Percentiles rank a stretch among this genome's conserved stretches.
Conservation (phyloP, 1,140 invertebrate genomes). For the Drosophila melanica region DNA sequence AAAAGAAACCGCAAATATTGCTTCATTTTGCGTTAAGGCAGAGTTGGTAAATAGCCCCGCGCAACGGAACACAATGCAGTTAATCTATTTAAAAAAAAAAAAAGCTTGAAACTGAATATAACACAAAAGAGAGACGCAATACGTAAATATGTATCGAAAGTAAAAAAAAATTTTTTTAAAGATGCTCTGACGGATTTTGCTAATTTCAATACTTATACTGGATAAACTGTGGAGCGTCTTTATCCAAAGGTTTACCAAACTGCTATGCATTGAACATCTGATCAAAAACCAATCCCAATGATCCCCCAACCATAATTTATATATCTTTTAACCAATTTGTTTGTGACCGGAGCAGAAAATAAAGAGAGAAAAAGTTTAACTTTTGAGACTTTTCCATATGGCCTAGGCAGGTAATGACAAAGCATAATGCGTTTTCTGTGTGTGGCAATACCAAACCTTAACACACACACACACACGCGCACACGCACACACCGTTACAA, state of each 20-base stretch:
- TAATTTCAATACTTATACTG: conserved; percentile 44
- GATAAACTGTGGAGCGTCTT: conserved; percentile 21
- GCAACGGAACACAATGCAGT: conserved; percentile 30
- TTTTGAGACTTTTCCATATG: conserved; percentile 52
- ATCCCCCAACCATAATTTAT: conserved; percentile 56
- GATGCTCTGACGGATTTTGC: conserved; percentile 54
- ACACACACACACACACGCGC: conserved; percentile 26
- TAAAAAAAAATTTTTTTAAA: conserved; percentile 32
- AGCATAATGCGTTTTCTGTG: conserved; percentile 46
- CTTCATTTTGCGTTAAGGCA: conserved; percentile 25
- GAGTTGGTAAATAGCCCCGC: conserved; percentile 28
- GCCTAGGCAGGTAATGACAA: conserved; percentile 70
- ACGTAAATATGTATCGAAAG: conserved; percentile 31
- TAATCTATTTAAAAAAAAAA: conserved; percentile 4
- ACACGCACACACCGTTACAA: conserved; percentile 9
- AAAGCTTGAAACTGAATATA: conserved; percentile 17
- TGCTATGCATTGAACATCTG: conserved; percentile 26
- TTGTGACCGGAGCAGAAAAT: conserved; percentile 44
- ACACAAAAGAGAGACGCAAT: conserved; percentile 5
- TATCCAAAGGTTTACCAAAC: conserved; percentile 13
- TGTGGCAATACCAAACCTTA: conserved; percentile 40
- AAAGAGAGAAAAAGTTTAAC: conserved; percentile 10
- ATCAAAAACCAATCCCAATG: conserved; percentile 6
- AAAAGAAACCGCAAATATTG: conserved; percentile 46
- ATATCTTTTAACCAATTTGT: conserved; percentile 61